Evolutionary conservation across 2,797 vertebrate species (phyloP).

Genomic region (Lepus oiostolus): DNA sequence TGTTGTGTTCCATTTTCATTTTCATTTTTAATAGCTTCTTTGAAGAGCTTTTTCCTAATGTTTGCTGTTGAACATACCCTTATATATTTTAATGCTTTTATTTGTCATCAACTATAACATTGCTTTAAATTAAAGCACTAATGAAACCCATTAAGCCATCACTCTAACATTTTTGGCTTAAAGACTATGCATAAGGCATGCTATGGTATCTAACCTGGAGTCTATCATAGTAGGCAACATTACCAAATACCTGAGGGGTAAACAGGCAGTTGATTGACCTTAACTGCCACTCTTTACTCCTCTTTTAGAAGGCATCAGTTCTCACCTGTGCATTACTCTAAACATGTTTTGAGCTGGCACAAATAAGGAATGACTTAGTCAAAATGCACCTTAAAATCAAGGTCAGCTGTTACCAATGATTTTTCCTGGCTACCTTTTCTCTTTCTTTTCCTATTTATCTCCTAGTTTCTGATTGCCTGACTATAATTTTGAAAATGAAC

Average conservation of each 20-base stretch:
- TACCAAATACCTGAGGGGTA: background rate
- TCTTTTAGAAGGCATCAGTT: background rate
- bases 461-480: slow-evolving; percentile 33
- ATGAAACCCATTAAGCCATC: background rate
- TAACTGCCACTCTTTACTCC: background rate
- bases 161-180: background rate
- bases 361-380: background rate
- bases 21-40: background rate
- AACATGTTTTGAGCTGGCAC: background rate
- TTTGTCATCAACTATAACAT: background rate
- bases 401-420: slow-evolving; percentile 1
- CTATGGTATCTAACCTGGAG: background rate
- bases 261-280: background rate
- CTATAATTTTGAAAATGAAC: background rate
- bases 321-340: background rate
- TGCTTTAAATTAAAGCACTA: slow-evolving; percentile 19
- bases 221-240: background rate
- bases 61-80: background rate
- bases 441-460: slow-evolving; percentile 18
- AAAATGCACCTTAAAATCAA: slow-evolving; percentile 14
- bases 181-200: background rate
- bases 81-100: background rate
- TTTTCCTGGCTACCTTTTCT: slow-evolving; percentile 28
- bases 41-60: background rate
- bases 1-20: background rate